Percentiles rank a stretch among this genome's conserved stretches.
Conservation (phyloP, 2,888 invertebrate species). For the Agrilus biguttatus region DNA sequence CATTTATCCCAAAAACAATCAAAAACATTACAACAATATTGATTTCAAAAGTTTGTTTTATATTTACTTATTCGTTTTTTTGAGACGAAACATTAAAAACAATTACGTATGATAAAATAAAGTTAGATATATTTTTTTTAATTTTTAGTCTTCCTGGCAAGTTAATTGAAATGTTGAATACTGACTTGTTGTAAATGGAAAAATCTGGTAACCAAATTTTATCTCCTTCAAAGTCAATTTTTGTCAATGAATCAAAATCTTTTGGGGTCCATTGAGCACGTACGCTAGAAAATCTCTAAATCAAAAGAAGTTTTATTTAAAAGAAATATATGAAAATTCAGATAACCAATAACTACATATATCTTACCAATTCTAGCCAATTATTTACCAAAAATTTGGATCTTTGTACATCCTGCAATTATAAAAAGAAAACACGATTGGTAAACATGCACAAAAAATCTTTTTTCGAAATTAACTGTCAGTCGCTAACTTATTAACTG, state of each 20-base stretch:
- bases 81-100: too few species aligned
- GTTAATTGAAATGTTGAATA: too few species aligned
- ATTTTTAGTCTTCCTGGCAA: neutral
- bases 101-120: too few species aligned
- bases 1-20: too few species aligned
- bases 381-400: constrained; percentile 27
- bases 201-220: constrained; percentile 67
- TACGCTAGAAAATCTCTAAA: constrained; percentile 45
- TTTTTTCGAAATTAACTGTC: too few species aligned
- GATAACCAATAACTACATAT: neutral
- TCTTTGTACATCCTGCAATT: too few species aligned
- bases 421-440: too few species aligned
- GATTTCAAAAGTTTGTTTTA: too few species aligned
- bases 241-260: constrained; percentile 47
- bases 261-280: constrained; percentile 56
- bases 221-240: constrained; percentile 47
- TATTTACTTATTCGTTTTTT: too few species aligned
- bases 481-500: too few species aligned
- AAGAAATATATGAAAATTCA: neutral
- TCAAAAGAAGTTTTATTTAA: constrained; percentile 26
- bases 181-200: constrained; percentile 55
- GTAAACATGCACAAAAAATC: too few species aligned
- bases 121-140: neutral
- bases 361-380: constrained; percentile 38
- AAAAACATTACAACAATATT: too few species aligned